Evolutionary conservation across 2,797 vertebrate species (phyloP).

Genomic region (Cynodonichthys magdalenae): DNA sequence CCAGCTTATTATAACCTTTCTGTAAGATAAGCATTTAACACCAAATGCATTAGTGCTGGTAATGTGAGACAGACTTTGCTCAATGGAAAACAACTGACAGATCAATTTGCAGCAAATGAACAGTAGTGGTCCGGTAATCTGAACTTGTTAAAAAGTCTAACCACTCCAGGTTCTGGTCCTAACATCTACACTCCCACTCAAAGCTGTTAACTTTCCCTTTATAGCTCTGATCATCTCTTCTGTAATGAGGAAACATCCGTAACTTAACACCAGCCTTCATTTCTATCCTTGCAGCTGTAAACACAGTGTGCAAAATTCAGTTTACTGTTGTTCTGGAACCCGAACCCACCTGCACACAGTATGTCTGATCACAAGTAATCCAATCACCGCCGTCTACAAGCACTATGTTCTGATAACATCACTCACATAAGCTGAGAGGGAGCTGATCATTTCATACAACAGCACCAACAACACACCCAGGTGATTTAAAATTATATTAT

Average conservation of each 20-base stretch:
- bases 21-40: not conserved
- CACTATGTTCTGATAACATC: slow-evolving; percentile 1
- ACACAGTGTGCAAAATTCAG: not conserved
- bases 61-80: not conserved
- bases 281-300: not conserved
- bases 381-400: not conserved
- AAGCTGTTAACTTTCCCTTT: not conserved
- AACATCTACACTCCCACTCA: not conserved
- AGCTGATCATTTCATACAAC: not conserved
- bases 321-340: not conserved
- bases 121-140: not conserved
- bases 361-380: not conserved
- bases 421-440: not conserved
- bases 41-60: not conserved
- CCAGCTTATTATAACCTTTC: slow-evolving; percentile 1
- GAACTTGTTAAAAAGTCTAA: not conserved
- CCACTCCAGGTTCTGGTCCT: not conserved
- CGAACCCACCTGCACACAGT: not conserved
- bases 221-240: not conserved
- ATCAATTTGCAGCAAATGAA: not conserved
- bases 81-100: not conserved
- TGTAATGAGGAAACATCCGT: not conserved
- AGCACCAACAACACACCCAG: not conserved
- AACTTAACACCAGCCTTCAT: not conserved
- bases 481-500: not conserved